Base-by-base conservation (phyloP, 2,113 vertebrate genomes). In the Oreocharis arfaki region DNA sequence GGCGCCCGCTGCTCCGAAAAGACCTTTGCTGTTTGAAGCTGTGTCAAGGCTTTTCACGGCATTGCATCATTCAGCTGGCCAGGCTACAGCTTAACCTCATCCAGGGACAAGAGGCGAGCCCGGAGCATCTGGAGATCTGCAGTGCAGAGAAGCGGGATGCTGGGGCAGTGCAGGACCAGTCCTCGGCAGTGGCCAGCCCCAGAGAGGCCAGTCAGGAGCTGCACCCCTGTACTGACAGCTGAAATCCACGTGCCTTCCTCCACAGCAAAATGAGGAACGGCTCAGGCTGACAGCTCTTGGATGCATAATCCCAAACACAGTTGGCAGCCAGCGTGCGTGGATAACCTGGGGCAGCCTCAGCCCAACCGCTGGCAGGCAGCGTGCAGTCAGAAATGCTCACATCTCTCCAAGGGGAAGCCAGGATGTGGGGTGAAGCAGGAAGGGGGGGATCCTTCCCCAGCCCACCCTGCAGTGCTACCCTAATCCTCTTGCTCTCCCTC, bases 1-100 rank as follows among this genome's bases (percentile, higher is more conserved):
- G 60, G 90, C 13, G 7, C 88, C 60, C 8, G 4, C 50, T 70
- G 87, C 84, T 94, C 90, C 23, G 0, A 65, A 46, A 96, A 94
- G 85, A 74, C 87, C 76, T 90, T 73, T 93, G 90, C 85, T 89
- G 70, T 95, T 82, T 75, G 85, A 95, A 93, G 91, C 95, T 57
- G 49, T 17, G 75, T 71, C 70, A 80, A 93, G 80, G 91, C 53
- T 89, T 97, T 95, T 78, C 75, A 82, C 50, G 3, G 5, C 71
- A 49, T 95, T 95, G 93, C 86, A 92, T 94, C 92, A 81, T 41
- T 33, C 84, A 53, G 71, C 87, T 89, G 89, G 94, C 88, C 78
- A 39, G 87, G 84, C 78, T 89, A 57, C 93, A 95, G 89, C 69
- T 59, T 47, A 37, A 27, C 53, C 83, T 63, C n/a, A 57, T 37